Percentiles rank a stretch among this genome's conserved stretches.
Evolutionary conservation across 2,888 invertebrate genomes (phyloP).

Genomic region (Epsilonema sp.): DNA sequence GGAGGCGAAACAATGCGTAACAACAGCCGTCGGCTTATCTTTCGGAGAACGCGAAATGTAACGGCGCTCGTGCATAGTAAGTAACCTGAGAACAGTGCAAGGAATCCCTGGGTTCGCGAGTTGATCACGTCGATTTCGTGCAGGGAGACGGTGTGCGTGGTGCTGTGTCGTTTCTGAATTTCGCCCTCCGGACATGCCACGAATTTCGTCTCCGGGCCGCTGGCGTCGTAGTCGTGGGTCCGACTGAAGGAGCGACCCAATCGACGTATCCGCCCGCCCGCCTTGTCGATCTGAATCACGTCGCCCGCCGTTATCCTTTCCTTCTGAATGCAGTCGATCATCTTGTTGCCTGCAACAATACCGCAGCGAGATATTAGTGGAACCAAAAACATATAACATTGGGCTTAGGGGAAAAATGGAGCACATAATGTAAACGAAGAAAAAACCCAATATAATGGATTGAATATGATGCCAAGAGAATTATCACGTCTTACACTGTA

Average conservation of each 20-base stretch:
- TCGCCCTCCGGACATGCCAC: constrained; percentile 98
- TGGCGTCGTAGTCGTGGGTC: constrained; percentile 92
- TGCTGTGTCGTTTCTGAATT: constrained; percentile 88
- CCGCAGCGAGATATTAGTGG: constrained; percentile 48
- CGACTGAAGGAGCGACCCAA: constrained; percentile 76
- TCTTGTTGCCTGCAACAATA: constrained; percentile 83
- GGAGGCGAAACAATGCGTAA: too few relatives aligned
- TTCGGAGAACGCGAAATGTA: too few relatives aligned
- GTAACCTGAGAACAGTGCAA: constrained; percentile 90
- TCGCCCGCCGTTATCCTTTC: constrained; percentile 65
- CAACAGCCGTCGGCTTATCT: too few relatives aligned
- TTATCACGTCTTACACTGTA: too few relatives aligned
- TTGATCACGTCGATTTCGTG: constrained; percentile 99
- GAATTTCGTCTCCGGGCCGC: constrained; percentile 57
- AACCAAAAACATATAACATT: not conserved
- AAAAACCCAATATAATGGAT: not conserved
- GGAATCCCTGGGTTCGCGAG: constrained; percentile 85
- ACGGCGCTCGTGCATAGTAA: too few relatives aligned
- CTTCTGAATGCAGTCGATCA: constrained; percentile 64
- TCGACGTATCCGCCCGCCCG: constrained; percentile 74
- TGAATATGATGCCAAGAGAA: too few relatives aligned
- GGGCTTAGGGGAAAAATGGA: not conserved
- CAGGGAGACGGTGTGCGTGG: constrained; percentile 86
- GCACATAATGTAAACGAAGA: too few relatives aligned
- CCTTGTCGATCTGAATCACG: constrained; percentile 93